A percentile compares a stretch with the other conserved stretches of the same genome.
These are phyloP conservation scores for Fissipunctia ypsillon DNA, from an alignment of 2,888 invertebrate genomes.

Conservation along the genomic window DNA sequence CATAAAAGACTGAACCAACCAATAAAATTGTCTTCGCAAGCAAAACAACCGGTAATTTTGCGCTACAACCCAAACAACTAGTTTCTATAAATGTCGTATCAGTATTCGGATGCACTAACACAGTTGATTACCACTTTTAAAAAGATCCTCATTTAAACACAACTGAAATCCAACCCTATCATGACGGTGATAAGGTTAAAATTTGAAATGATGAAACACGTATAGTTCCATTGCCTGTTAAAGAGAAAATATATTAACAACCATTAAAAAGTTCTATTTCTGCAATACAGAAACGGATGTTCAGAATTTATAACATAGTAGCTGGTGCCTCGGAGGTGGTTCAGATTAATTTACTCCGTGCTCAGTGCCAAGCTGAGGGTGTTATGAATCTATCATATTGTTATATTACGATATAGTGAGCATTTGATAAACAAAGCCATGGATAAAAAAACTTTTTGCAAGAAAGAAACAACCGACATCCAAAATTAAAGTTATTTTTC, in stretches of 20 bases:
- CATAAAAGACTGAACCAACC: constrained; percentile 20
- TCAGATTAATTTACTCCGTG: constrained; percentile 52
- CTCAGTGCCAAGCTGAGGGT: constrained; percentile 6
- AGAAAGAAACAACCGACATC: too few species aligned
- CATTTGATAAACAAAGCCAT: neutral
- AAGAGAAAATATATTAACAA: constrained; percentile 65
- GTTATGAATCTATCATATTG: too few species aligned
- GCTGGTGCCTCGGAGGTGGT: constrained; percentile 43
- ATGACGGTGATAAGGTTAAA: neutral
- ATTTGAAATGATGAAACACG: constrained; percentile 5
- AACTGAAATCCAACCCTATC: constrained; percentile 10
- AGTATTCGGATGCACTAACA: constrained; percentile 43
- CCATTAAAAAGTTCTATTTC: constrained; percentile 70
- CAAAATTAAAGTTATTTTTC: too few species aligned
- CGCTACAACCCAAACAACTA: constrained; percentile 35
- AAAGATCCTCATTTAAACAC: constrained; percentile 10
- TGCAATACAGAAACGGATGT: constrained; percentile 64
- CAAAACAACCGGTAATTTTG: constrained; percentile 39
- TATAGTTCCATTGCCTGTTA: constrained; percentile 39
- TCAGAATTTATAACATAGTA: constrained; percentile 61
- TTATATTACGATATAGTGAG: too few species aligned
- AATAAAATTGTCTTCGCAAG: constrained; percentile 30
- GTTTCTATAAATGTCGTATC: constrained; percentile 55
- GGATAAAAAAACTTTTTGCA: too few species aligned
- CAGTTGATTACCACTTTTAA: constrained; percentile 55